These are phyloP conservation scores for Watsonalla cultraria DNA, from an alignment of 2,888 invertebrate genomes.

Conservation along the genomic window DNA sequence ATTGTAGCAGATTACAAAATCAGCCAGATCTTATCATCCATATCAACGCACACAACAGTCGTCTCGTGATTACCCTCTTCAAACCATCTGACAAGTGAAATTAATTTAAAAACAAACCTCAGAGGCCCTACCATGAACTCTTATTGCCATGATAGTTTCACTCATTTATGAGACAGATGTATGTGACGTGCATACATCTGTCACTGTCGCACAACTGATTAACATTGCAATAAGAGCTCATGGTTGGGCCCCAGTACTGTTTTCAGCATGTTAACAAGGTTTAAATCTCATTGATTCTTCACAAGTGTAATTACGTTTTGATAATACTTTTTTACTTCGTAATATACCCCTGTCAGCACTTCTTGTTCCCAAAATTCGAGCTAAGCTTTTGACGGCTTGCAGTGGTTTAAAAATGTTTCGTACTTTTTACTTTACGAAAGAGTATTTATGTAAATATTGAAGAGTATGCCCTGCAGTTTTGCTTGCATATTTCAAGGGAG, in stretches of 20 bases:
- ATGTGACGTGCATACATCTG: too few relatives aligned
- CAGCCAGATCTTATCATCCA: background rate
- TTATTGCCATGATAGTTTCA: too few relatives aligned
- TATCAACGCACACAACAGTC: background rate
- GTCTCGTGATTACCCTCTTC: background rate
- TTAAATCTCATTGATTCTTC: constrained; percentile 49
- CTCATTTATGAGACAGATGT: too few relatives aligned
- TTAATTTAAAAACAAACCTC: constrained; percentile 33
- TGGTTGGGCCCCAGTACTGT: too few relatives aligned
- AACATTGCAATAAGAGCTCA: too few relatives aligned
- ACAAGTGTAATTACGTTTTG: constrained; percentile 50
- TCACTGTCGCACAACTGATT: too few relatives aligned
- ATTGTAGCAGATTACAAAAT: background rate
- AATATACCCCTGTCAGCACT: constrained; percentile 55
- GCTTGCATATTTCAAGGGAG: too few relatives aligned
- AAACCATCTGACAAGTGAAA: constrained; percentile 2
- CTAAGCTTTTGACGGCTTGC: background rate
- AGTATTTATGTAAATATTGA: too few relatives aligned
- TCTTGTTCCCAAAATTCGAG: constrained; percentile 18
- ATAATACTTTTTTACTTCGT: constrained; percentile 37
- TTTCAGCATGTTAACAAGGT: constrained; percentile 32
- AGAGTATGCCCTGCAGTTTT: too few relatives aligned
- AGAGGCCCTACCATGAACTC: too few relatives aligned
- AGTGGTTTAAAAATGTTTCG: background rate
- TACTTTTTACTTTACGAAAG: background rate